Evolutionary conservation across 2,888 invertebrate species (phyloP).

Genomic region (Abrostola triplasia): DNA sequence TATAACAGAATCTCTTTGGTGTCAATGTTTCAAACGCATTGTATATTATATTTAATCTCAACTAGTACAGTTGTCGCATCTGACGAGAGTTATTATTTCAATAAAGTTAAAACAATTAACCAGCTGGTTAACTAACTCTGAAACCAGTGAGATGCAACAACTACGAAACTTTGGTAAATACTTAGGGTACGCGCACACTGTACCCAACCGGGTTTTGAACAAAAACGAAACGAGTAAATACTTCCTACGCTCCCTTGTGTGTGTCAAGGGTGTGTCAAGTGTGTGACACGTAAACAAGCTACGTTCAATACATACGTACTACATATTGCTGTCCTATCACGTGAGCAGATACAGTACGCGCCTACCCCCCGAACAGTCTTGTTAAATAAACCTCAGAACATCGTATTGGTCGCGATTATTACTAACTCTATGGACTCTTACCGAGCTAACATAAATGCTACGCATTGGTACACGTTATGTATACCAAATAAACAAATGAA

Average conservation of each 20-base stretch:
- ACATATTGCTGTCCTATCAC: background rate
- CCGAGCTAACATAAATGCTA: slow-evolving; percentile 51
- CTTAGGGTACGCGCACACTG: background rate
- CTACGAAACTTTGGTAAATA: background rate
- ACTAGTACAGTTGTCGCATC: slow-evolving; percentile 2
- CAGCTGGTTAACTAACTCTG: background rate
- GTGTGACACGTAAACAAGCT: too few species aligned
- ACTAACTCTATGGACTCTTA: slow-evolving; percentile 42
- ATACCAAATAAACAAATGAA: slow-evolving; percentile 16
- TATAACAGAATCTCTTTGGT: slow-evolving; percentile 51
- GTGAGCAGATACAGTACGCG: background rate
- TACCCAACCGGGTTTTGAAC: background rate
- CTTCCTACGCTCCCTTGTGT: too few species aligned
- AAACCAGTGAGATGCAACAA: background rate
- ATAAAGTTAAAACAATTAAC: too few species aligned
- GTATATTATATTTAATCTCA: slow-evolving; percentile 2
- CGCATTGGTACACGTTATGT: slow-evolving; percentile 38
- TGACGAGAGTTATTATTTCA: too few species aligned
- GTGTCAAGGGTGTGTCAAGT: too few species aligned
- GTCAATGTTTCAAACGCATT: slow-evolving; percentile 45
- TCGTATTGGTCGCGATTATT: slow-evolving; percentile 40
- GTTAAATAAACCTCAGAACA: slow-evolving; percentile 17
- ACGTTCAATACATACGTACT: too few species aligned
- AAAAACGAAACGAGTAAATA: background rate
- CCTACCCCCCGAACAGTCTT: slow-evolving; percentile 17